phyloP scores from a whole-genome alignment of 2,888 invertebrate genomes.

The Synanthedon tipuliformis region DNA sequence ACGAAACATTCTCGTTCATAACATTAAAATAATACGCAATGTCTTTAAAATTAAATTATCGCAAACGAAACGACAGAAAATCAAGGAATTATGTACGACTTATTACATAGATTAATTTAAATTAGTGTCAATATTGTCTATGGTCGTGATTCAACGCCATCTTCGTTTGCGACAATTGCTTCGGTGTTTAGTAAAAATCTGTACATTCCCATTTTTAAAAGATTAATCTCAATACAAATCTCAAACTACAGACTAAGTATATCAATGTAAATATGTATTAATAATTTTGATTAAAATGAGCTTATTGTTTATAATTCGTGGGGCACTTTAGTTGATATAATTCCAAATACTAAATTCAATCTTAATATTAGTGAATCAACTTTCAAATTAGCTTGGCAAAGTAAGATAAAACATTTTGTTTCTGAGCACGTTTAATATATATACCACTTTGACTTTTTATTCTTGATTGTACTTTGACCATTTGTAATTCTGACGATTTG shows the following conservation, averaged over 20 bases:
- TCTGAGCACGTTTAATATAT: too few relatives aligned
- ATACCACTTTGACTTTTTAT: too few relatives aligned
- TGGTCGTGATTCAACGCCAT: not conserved
- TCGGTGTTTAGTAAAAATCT: slow-evolving; percentile 30
- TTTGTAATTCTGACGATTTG: too few relatives aligned
- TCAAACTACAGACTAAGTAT: slow-evolving; percentile 37
- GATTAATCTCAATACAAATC: slow-evolving; percentile 32
- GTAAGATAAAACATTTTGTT: too few relatives aligned
- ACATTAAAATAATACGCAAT: too few relatives aligned
- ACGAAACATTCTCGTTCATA: too few relatives aligned
- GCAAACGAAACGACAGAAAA: too few relatives aligned
- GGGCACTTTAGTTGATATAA: slow-evolving; percentile 45
- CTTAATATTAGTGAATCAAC: slow-evolving; percentile 19
- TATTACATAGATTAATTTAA: too few relatives aligned
- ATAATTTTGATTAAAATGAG: slow-evolving; percentile 37
- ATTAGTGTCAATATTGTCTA: not conserved
- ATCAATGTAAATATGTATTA: slow-evolving; percentile 48
- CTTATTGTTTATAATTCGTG: slow-evolving; percentile 56
- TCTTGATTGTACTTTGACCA: too few relatives aligned
- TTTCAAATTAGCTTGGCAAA: too few relatives aligned
- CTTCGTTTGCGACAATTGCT: not conserved
- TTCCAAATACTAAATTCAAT: slow-evolving; percentile 20
- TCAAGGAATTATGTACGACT: too few relatives aligned
- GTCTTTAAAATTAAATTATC: too few relatives aligned
- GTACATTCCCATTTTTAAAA: slow-evolving; percentile 31